Evolutionary conservation across 1,140 invertebrate genomes (phyloP).

Genomic region (Eulimnadia texana): DNA sequence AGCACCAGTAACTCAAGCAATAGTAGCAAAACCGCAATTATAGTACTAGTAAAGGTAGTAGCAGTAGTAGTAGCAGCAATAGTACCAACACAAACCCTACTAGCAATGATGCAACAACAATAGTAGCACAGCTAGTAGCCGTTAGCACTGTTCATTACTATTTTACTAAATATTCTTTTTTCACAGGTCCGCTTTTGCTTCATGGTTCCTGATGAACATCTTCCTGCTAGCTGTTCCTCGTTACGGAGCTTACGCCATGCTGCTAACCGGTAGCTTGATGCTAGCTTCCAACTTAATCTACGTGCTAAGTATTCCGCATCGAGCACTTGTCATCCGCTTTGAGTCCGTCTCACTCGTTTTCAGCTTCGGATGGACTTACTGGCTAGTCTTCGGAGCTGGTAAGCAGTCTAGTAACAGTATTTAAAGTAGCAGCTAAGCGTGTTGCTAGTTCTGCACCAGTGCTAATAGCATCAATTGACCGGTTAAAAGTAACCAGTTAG

Average conservation of each 20-base stretch:
- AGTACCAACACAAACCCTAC: too few relatives aligned
- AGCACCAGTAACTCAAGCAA: too few relatives aligned
- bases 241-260: constrained; percentile 63
- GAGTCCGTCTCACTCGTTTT: constrained; percentile 67
- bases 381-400: constrained; percentile 77
- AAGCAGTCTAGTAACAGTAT: constrained; percentile 23
- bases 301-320: constrained; percentile 60
- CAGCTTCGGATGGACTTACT: constrained; percentile 82
- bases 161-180: background rate
- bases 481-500: background rate
- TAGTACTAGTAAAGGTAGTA: too few relatives aligned
- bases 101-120: too few relatives aligned
- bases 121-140: too few relatives aligned
- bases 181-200: constrained; percentile 65
- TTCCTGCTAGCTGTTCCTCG: constrained; percentile 78
- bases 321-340: constrained; percentile 67
- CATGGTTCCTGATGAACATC: constrained; percentile 84
- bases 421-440: too few relatives aligned
- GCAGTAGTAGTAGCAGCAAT: too few relatives aligned
- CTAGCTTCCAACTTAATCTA: constrained; percentile 66
- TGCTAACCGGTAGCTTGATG: constrained; percentile 40
- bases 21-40: too few relatives aligned
- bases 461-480: too few relatives aligned
- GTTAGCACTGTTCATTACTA: background rate
- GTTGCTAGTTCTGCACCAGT: too few relatives aligned